Evolutionary conservation across 2,113 vertebrate species (phyloP), one percentile per base, ranked within the genome.

Genomic region (Paedocypris sp.): DNA sequence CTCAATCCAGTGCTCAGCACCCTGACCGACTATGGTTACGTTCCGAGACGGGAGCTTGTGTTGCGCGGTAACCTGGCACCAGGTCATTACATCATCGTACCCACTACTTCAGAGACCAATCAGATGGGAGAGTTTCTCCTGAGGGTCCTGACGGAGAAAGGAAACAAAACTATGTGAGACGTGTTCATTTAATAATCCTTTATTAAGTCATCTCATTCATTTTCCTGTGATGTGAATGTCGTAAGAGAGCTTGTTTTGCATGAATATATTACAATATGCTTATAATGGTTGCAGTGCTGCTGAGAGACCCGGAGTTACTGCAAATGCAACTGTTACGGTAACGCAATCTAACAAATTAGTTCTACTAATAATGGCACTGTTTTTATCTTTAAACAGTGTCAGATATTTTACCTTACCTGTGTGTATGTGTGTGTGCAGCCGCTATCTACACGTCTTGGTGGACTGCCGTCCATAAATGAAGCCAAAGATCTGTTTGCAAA

Each of bases 51-150:
- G 6, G 87, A 88, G 54, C 67, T 84, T 1, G 79, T 86, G 32
- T 59, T 86, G 0, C 75, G 77, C 0, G 53, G 71, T 19, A 43
- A 64, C 6, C 77, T 88, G 0, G 71, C 78, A 0, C 79, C 80
- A 0, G 85, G 86, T 1, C n/a, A 9, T 12, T 88, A 88, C 69
- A 46, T 87, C 74, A 81, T 88, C 64, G 62, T 87, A 67, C 77
- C 86, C 0, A 78, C 78, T 2, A 77, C 79, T 2, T 8, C 26
- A 0, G 26, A 72, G 25, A 39, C 56, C 57, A 79, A 78, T 12
- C 75, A 80, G 68, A 64, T 75, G 43, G 82, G 82, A 10, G 59
- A 68, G 5, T 88, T 87, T 64, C 75, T 88, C 25, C 78, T 88
- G 5, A 71, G 87, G 13, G 67, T 86, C 26, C 76, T 86, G 58